phyloP scores from a whole-genome alignment of 2,113 vertebrate species.

The Zonotrichia leucophrys region DNA sequence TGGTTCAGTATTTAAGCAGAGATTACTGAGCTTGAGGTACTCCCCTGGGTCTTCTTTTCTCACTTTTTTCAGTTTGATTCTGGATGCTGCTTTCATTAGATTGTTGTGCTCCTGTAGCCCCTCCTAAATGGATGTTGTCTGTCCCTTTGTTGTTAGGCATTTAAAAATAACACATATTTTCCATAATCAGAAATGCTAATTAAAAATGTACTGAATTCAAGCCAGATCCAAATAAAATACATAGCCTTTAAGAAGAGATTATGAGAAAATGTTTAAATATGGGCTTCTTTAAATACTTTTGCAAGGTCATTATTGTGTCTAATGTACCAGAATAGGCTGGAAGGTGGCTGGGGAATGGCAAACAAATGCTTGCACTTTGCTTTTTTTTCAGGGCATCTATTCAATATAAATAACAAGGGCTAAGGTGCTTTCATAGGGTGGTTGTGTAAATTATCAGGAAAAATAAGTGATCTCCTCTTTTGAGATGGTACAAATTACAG shows the following conservation, averaged over 20 bases:
- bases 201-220: background rate
- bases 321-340: background rate
- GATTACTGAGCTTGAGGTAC: background rate
- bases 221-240: background rate
- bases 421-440: background rate
- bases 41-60: background rate
- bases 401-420: background rate
- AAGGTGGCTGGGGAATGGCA: background rate
- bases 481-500: background rate
- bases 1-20: background rate
- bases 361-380: background rate
- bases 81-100: background rate
- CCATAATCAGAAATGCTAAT: background rate
- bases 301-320: background rate
- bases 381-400: background rate
- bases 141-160: background rate
- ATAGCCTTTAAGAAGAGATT: background rate
- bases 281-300: background rate
- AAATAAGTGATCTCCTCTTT: background rate
- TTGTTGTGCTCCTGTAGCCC: background rate
- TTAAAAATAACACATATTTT: background rate
- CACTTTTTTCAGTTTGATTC: background rate
- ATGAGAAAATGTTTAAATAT: background rate
- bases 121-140: background rate
- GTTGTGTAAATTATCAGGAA: background rate